phyloP scores from a whole-genome alignment of 2,888 invertebrate species.

The Xestia ashworthii region DNA sequence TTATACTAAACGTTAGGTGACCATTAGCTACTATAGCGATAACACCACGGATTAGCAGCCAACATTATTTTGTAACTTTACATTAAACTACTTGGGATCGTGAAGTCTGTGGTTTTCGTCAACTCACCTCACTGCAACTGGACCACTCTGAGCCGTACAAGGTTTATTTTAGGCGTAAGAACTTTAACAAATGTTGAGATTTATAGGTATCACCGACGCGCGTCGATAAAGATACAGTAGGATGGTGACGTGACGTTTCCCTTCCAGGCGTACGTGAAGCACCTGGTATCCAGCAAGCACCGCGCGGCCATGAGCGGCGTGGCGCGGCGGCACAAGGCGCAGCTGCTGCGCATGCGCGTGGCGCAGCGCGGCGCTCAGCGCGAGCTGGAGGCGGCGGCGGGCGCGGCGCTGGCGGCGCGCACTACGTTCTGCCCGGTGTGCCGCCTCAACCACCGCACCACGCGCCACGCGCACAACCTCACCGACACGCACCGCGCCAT shows the following conservation, averaged over 20 bases:
- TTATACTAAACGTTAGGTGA: too few species aligned
- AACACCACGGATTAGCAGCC: too few species aligned
- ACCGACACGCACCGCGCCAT: constrained; percentile 96
- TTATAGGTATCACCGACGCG: neutral
- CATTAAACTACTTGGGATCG: too few species aligned
- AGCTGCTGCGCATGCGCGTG: constrained; percentile 94
- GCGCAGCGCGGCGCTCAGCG: constrained; percentile 95
- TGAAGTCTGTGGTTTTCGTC: too few species aligned
- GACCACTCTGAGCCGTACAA: too few species aligned
- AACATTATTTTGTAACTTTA: too few species aligned
- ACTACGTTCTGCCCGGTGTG: constrained; percentile 94
- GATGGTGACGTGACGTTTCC: neutral
- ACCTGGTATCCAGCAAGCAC: constrained; percentile 93
- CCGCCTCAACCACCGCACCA: constrained; percentile 94
- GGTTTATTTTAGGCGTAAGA: neutral
- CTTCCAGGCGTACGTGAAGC: constrained; percentile 93
- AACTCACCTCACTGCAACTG: too few species aligned
- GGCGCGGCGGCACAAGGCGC: constrained; percentile 94
- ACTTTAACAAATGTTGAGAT: neutral
- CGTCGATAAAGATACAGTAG: neutral
- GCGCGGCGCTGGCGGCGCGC: constrained; percentile 90
- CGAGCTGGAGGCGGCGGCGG: constrained; percentile 93
- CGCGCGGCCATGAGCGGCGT: constrained; percentile 94
- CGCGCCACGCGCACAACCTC: constrained; percentile 94
- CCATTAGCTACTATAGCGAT: too few species aligned